Percentiles rank a stretch among this genome's conserved stretches.
These are phyloP conservation scores for Sycophila sp. DNA, from an alignment of 1,140 invertebrate species.

Conservation along the genomic window DNA sequence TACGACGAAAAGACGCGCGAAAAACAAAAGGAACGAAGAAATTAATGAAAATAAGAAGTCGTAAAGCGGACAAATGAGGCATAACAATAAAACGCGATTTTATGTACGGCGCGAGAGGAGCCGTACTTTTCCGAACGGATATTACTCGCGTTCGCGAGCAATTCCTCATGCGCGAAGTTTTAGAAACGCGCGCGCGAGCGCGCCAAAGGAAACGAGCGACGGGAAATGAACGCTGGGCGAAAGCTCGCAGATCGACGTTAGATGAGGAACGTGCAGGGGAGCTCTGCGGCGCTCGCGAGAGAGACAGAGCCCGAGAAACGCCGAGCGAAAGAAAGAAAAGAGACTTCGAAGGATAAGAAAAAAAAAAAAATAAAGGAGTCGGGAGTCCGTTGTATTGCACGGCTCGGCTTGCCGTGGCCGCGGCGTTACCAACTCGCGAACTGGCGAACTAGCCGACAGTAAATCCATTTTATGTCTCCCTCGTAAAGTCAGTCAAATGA, in stretches of 20 bases:
- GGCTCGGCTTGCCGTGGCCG: conserved; percentile 54
- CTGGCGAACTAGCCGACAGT: conserved; percentile 64
- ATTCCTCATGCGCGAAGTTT: conserved; percentile 48
- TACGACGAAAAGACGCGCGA: background rate
- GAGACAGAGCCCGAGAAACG: background rate
- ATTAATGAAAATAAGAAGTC: conserved; percentile 20
- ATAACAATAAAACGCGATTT: conserved; percentile 22
- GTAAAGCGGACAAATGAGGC: conserved; percentile 29
- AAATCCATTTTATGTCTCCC: conserved; percentile 63
- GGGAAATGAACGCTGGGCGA: conserved; percentile 21
- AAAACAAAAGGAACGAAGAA: conserved; percentile 31
- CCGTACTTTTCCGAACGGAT: conserved; percentile 46
- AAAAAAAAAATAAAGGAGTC: conserved; percentile 14
- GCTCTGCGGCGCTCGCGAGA: no score
- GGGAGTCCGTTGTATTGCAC: conserved; percentile 50
- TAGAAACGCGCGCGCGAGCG: conserved; percentile 21
- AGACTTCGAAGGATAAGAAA: conserved; percentile 14
- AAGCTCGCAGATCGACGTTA: conserved; percentile 28
- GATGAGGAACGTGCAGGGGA: conserved; percentile 28
- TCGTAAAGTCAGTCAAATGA: conserved; percentile 65
- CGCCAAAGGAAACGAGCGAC: conserved; percentile 17
- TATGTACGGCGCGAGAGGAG: conserved; percentile 31
- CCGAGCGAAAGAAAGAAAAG: background rate
- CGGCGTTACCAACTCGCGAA: conserved; percentile 63
- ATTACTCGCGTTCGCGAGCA: conserved; percentile 44